phyloP scores from a whole-genome alignment of 2,888 invertebrate genomes.

The Chrysomela aeneicollis region DNA sequence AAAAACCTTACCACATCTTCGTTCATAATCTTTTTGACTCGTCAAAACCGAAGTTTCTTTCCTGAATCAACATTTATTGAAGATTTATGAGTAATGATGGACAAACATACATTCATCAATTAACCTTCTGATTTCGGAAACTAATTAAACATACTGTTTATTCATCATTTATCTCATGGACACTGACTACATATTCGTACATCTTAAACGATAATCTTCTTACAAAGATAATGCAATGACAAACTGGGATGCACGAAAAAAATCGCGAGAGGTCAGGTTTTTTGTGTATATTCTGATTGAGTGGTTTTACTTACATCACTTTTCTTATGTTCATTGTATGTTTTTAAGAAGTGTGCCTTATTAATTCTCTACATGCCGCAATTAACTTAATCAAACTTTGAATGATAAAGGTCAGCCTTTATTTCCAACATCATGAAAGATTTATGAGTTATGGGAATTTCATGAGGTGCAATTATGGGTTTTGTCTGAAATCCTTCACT shows the following conservation, averaged over 20 bases:
- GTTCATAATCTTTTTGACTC: too few relatives aligned
- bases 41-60: too few relatives aligned
- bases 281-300: neutral
- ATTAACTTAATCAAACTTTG: neutral
- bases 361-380: neutral
- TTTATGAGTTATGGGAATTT: neutral
- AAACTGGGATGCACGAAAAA: neutral
- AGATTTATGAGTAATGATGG: neutral
- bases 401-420: neutral
- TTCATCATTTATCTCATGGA: neutral
- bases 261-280: neutral
- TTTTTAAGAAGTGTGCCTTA: constrained; percentile 4
- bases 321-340: neutral
- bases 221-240: neutral
- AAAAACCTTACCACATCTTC: too few relatives aligned
- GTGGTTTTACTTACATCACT: neutral
- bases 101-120: neutral
- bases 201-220: neutral
- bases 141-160: neutral
- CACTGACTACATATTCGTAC: neutral
- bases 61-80: too few relatives aligned
- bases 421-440: neutral
- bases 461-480: neutral
- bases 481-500: neutral
- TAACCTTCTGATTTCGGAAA: too few relatives aligned